These are phyloP conservation scores for Hippopotamus amphibius DNA, from an alignment of 2,113 vertebrate genomes.

Conservation along the genomic window DNA sequence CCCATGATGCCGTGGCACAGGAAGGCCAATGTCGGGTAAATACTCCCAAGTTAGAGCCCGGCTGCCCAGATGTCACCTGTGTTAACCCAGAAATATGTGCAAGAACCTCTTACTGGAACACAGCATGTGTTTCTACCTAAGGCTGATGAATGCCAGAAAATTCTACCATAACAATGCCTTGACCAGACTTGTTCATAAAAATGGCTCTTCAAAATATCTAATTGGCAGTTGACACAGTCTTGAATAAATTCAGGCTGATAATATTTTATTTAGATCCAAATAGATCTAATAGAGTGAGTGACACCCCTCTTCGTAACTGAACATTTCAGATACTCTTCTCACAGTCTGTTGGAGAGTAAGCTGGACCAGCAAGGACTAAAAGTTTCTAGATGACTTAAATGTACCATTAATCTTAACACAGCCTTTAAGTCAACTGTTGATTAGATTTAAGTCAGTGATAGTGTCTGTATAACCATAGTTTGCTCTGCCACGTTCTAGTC, in stretches of 20 bases:
- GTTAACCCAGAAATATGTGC: not conserved
- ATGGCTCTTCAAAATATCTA: not conserved
- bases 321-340: not conserved
- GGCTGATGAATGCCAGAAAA: not conserved
- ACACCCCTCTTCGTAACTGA: not conserved
- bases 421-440: not conserved
- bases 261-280: not conserved
- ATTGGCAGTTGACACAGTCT: not conserved
- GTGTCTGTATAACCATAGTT: not conserved
- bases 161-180: not conserved
- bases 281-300: not conserved
- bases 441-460: not conserved
- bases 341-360: not conserved
- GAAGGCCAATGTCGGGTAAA: conserved; percentile 96
- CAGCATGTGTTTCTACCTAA: not conserved
- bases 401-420: not conserved
- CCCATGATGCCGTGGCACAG: conserved; percentile 93
- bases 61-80: not conserved
- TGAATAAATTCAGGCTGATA: not conserved
- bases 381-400: not conserved
- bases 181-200: not conserved
- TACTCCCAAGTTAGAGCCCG: not conserved
- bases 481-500: not conserved
- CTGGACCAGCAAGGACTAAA: not conserved
- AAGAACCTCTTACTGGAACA: not conserved